These are phyloP conservation scores for Cherax quadricarinatus DNA, from an alignment of 1,140 invertebrate genomes.

Conservation along the genomic window DNA sequence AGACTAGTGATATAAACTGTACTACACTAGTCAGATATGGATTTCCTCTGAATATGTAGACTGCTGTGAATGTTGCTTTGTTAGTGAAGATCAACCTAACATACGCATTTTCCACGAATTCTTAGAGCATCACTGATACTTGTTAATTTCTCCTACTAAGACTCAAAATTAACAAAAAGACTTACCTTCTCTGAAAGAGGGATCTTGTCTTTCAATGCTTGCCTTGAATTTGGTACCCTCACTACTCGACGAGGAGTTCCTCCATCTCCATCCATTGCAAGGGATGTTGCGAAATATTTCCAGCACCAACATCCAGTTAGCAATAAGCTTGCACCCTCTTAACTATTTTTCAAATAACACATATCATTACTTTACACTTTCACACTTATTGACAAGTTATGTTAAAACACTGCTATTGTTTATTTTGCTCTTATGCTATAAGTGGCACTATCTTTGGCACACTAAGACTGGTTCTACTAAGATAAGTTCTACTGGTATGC, in stretches of 20 bases:
- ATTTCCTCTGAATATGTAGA: too few species aligned
- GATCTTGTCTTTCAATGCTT: slow-evolving; percentile 20
- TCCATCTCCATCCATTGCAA: slow-evolving; percentile 49
- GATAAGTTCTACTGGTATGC: background rate
- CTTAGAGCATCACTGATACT: too few species aligned
- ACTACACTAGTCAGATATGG: too few species aligned
- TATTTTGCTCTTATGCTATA: too few species aligned
- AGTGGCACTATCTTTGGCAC: background rate
- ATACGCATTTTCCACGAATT: too few species aligned
- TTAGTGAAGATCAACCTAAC: too few species aligned
- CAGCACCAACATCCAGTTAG: slow-evolving; percentile 5
- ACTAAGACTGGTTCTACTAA: background rate
- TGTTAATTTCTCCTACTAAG: background rate
- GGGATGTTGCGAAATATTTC: background rate
- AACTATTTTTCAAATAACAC: background rate
- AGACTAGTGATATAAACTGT: too few species aligned
- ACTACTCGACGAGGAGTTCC: slow-evolving; percentile 53
- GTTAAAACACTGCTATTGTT: too few species aligned
- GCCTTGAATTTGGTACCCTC: slow-evolving; percentile 38
- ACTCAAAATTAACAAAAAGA: background rate
- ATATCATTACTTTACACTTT: background rate
- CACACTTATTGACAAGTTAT: background rate
- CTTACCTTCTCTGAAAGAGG: slow-evolving; percentile 54
- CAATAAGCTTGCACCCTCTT: background rate
- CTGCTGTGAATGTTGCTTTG: too few species aligned